Conservation (phyloP, 2,888 invertebrate species). For the Epinotia brunnichana region DNA sequence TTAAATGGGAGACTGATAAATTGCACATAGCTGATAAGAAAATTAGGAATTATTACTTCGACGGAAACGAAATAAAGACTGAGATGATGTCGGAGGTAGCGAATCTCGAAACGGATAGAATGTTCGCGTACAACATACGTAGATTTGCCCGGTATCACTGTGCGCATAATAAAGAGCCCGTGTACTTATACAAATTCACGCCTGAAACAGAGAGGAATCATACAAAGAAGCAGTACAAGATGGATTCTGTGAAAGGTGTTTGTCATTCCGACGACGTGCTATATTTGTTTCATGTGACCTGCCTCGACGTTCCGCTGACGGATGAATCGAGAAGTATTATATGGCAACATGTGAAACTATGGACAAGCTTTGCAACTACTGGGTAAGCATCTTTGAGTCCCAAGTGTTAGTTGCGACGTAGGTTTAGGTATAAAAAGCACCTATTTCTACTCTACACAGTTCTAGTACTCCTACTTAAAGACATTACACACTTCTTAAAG, state of each 20-base stretch:
- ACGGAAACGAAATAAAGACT: conserved; percentile 57
- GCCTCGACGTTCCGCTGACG: conserved; percentile 67
- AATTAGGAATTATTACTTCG: conserved; percentile 71
- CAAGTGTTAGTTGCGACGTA: background rate
- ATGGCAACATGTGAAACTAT: conserved; percentile 63
- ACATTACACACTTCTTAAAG: background rate
- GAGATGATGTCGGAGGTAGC: conserved; percentile 62
- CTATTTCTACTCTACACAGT: background rate
- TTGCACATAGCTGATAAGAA: conserved; percentile 58
- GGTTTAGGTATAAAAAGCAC: background rate
- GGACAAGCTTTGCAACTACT: conserved; percentile 71
- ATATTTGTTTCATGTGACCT: conserved; percentile 72
- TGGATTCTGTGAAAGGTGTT: conserved; percentile 67
- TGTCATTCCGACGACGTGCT: conserved; percentile 76
- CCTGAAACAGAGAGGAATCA: conserved; percentile 74
- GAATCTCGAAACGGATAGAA: conserved; percentile 66
- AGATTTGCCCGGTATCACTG: conserved; percentile 68
- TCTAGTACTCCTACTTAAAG: background rate
- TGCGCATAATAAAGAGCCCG: conserved; percentile 56
- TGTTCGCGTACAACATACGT: conserved; percentile 70
- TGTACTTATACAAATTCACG: conserved; percentile 70
- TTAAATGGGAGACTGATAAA: conserved; percentile 60
- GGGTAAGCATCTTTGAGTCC: conserved; percentile 58
- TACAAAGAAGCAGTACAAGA: conserved; percentile 68
- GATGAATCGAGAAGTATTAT: conserved; percentile 64